Evolutionary conservation across 2,113 vertebrate genomes (phyloP), one percentile per base, ranked within the genome.

Genomic region (Pholis gunnellus): DNA sequence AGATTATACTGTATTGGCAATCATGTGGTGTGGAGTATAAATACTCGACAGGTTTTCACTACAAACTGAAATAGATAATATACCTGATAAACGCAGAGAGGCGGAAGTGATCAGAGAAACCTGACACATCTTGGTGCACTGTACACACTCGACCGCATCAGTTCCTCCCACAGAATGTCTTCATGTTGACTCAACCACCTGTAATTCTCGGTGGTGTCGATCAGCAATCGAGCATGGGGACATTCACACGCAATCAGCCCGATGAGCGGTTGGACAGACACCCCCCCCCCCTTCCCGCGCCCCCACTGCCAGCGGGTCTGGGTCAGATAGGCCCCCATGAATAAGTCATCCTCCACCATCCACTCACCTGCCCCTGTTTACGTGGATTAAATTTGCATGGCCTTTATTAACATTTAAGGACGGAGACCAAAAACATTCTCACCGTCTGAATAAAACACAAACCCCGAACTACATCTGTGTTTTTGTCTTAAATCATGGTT

Each of bases 371-470:
- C 63, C 14, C 86, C 67, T 89, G 88, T 92, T 93, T 89, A 91
- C 73, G 10, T 6, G 4, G 17, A 82, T 94, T 84, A 92, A 94
- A 92, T 83, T 93, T 95, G 84, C 80, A 95, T 93, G 83, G 29
- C n/a, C 88, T 92, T 90, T 83, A 91, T 94, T 91, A 89, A 92
- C 85, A 88, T 93, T 89, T 90, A 87, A 92, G 88, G 46, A 57
- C 17, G 0, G 56, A 69, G 72, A 36, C 65, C n/a, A 56, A 57
- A 75, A 76, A 85, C 68, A 15, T 46, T 5, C n/a, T 29, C 64
- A 10, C 64, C 29, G 25, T 67, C 40, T 67, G 40, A 29, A 67
- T 42, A 42, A 46, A 40, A 71, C 38, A 22, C 29, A 34, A 11
- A 44, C 18, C 18, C 18, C 1, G 10, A 38, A 9, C 34, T 13